Base-by-base conservation (phyloP, 2,888 invertebrate genomes). In the Campaea margaritaria region DNA sequence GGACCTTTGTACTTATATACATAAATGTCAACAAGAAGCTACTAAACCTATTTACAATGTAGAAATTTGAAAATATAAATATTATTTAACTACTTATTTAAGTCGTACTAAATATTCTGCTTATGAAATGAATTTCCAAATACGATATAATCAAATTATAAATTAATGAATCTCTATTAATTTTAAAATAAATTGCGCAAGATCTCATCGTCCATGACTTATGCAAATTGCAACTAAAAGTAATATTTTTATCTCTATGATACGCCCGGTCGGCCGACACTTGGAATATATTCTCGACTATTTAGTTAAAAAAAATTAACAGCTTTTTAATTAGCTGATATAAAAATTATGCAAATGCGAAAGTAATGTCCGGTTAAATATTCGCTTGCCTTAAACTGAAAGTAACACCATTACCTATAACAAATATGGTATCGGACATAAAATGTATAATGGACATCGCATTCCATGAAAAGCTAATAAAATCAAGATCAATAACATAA, bases 401-500 rank as follows among this genome's bases (percentile, higher is more conserved):
- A 45, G 58, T 55, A 56, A 64, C n/a, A n/a, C n/a, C n/a, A n/a
- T n/a, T 72, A 78, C 75, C 21, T 9, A 31, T 10, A 76, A 75
- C 65, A 64, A 65, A 68, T 58, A 68, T 64, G 58, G 64, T 54
- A 63, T 47, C 60, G 55, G 51, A 59, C 69, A 74, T 70, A 75
- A 74, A 74, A 73, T 27, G 56, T 61, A 73, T 72, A 68, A 67
- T 64, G 51, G 62, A 69, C 54, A 55, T 51, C 65, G 70, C 73
- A 69, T 70, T 74, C 75, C 75, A 58, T 72, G 70, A 58, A 69
- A 74, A 70, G 61, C 69, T 75, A 74, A 88, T 89, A 89, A 89
- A 89, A 89, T 84, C 82, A 82, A 81, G 85, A 86, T 82, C 88
- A 89, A 87, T 86, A 88, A 85, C 82, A 86, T 82, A 86, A 87